Evolutionary conservation across 2,888 invertebrate genomes (phyloP).

Genomic region (Aphodius granarius): DNA sequence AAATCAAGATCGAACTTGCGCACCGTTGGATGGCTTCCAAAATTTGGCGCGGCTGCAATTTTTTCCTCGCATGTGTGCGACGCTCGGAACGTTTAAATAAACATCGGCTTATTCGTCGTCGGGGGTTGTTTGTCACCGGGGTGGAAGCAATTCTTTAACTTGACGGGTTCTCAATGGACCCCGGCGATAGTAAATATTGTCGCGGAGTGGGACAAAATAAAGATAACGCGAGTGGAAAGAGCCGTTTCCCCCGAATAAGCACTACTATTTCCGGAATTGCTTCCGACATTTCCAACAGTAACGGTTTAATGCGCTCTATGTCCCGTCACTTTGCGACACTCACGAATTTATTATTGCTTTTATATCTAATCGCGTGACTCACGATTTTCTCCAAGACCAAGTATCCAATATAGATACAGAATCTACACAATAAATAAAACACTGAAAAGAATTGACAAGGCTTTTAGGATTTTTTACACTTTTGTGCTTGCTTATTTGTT

Average conservation of each 20-base stretch:
- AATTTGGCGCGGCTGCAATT: neutral
- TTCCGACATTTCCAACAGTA: neutral
- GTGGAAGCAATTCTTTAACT: neutral
- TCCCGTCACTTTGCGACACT: neutral
- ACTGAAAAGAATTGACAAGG: too few species aligned
- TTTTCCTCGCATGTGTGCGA: neutral
- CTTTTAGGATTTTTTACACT: too few species aligned
- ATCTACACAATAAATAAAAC: too few species aligned
- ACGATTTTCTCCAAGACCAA: neutral
- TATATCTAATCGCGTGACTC: neutral
- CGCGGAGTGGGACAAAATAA: neutral
- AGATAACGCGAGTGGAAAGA: neutral
- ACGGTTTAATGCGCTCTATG: neutral
- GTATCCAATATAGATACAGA: too few species aligned
- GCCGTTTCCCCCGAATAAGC: neutral
- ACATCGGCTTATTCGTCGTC: neutral
- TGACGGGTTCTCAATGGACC: neutral
- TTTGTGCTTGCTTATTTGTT: too few species aligned
- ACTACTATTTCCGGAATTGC: neutral
- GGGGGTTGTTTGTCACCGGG: neutral
- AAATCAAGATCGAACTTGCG: neutral
- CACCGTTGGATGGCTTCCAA: neutral
- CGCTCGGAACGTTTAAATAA: neutral
- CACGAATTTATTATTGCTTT: neutral
- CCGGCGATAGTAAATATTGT: neutral